Evolutionary conservation across 2,797 vertebrate genomes (phyloP).

Genomic region (Danio aesculapii): DNA sequence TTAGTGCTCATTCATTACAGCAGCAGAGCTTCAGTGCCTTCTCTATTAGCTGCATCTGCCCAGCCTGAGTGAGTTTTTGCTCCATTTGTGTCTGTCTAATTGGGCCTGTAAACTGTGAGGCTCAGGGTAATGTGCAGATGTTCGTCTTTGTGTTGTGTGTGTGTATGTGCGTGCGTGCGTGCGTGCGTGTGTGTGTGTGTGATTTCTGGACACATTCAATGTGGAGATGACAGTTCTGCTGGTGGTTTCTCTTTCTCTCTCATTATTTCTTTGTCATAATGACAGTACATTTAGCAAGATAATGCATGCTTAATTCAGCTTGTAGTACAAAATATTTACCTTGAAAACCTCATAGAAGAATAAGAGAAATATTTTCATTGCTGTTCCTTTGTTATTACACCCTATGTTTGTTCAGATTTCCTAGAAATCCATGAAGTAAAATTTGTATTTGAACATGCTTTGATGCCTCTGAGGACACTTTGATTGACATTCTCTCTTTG

Average conservation of each 20-base stretch:
- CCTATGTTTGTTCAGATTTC: too few relatives aligned
- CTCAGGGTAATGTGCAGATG: slow-evolving; percentile 61
- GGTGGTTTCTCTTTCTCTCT: slow-evolving; percentile 43
- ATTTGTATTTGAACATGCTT: too few relatives aligned
- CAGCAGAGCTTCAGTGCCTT: slow-evolving; percentile 66
- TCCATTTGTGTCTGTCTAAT: slow-evolving; percentile 65
- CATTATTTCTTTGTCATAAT: too few relatives aligned
- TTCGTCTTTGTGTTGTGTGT: slow-evolving; percentile 37
- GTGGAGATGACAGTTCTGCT: slow-evolving; percentile 60
- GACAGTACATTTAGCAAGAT: too few relatives aligned
- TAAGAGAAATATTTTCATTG: too few relatives aligned
- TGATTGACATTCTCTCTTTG: too few relatives aligned
- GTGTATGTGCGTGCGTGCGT: slow-evolving; percentile 55
- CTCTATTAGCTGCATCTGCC: slow-evolving; percentile 69
- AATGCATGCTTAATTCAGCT: too few relatives aligned
- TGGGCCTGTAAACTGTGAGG: slow-evolving; percentile 65
- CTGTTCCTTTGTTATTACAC: too few relatives aligned
- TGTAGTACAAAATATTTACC: too few relatives aligned
- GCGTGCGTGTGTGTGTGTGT: slow-evolving; percentile 48
- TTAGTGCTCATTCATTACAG: slow-evolving; percentile 56
- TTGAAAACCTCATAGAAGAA: too few relatives aligned
- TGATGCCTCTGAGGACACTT: too few relatives aligned
- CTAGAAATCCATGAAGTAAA: too few relatives aligned
- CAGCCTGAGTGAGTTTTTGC: slow-evolving; percentile 60
- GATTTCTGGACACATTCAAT: slow-evolving; percentile 60